Evolutionary conservation across 2,797 vertebrate species (phyloP), one percentile per base, ranked within the genome.

Genomic region (Acanthornis magna): DNA sequence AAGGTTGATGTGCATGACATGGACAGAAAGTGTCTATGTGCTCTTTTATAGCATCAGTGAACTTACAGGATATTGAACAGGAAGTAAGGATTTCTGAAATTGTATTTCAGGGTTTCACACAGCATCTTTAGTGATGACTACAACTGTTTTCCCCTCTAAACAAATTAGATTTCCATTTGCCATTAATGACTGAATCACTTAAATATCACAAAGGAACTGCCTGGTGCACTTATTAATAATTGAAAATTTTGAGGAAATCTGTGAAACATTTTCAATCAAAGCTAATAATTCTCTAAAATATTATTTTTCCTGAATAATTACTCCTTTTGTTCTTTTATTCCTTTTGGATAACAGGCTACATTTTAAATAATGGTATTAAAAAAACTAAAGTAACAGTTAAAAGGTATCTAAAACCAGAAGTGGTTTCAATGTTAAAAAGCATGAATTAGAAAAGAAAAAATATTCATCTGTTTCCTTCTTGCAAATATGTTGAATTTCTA

Each of bases 111-210:
- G 42, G 30, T 84, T 92, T 86, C 74, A 67, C 0, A 1, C 48
- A 72, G 40, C 54, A 72, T 62, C 81, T 78, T 88, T 25, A 74
- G 45, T 25, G 36, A 70, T 71, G 51, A 66, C 45, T 79, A 34
- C 58, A 72, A 45, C 26, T 61, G 34, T 42, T 85, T 83, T 57
- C 9, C 11, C 15, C 53, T 81, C 71, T 79, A 74, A 89, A 67
- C 68, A 77, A 74, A 93, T 80, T 84, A 93, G 26, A 78, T 72
- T 76, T 94, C 94, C 91, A 94, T 96, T 96, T 96, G 72, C 65
- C 89, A 76, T 85, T 95, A 96, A 90, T 60, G 84, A 84, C 54
- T 77, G 55, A 89, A 88, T 90, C 77, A 65, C 92, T 93, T 86
- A 77, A 95, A 71, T 48, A 88, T 82, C 82, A 92, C 91, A 87